Percentiles rank a stretch among this genome's conserved stretches.
These are phyloP conservation scores for Sesamia nonagrioides DNA, from an alignment of 1,140 invertebrate species.

Conservation along the genomic window DNA sequence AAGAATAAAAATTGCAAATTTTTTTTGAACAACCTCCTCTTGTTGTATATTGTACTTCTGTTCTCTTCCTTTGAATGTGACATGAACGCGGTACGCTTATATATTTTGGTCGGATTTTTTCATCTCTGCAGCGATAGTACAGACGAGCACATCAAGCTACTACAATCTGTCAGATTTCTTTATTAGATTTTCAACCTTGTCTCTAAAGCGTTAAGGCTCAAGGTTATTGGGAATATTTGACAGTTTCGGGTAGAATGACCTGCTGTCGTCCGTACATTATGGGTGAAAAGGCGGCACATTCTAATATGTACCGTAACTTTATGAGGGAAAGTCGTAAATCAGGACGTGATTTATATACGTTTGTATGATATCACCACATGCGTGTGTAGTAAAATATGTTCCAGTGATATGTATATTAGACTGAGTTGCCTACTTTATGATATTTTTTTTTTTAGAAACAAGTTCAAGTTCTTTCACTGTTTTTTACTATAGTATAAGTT, in stretches of 20 bases:
- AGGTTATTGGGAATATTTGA: no score
- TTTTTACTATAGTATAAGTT: no score
- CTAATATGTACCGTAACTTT: slow-evolving; percentile 23
- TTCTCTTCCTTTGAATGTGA: not conserved
- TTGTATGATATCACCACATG: not conserved
- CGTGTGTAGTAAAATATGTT: not conserved
- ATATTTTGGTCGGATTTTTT: slow-evolving; percentile 41
- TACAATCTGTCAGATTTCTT: no score
- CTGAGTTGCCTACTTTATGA: no score
- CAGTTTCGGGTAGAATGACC: no score
- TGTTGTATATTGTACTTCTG: not conserved
- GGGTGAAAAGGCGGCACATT: not conserved
- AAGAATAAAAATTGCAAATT: not conserved
- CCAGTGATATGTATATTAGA: not conserved
- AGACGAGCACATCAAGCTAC: no score
- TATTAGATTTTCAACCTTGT: no score
- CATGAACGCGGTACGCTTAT: not conserved
- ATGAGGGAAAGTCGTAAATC: slow-evolving; percentile 25
- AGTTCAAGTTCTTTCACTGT: no score
- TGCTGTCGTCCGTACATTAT: no score
- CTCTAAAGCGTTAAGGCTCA: no score
- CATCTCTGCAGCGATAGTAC: slow-evolving; percentile 19
- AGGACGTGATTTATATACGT: slow-evolving; percentile 3
- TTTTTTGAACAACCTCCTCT: not conserved
- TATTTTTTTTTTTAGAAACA: no score